A percentile compares a stretch with the other conserved stretches of the same genome.
phyloP scores from a whole-genome alignment of 2,113 vertebrate species.

The Isurus oxyrinchus region DNA sequence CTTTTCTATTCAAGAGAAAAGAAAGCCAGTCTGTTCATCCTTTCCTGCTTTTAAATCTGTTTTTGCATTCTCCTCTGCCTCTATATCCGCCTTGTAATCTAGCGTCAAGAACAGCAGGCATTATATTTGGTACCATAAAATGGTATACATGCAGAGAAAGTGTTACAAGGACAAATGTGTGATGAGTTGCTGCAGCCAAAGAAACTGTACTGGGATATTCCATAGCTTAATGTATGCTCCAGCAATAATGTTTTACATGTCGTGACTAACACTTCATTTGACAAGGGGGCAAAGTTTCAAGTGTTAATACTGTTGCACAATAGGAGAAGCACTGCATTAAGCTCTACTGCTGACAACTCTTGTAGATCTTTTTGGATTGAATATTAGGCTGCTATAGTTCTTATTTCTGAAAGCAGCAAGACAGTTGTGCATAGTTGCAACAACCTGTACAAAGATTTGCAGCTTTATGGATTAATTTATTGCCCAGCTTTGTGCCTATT shows the following conservation, averaged over 20 bases:
- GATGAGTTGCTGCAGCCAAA: background rate
- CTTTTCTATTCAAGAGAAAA: too few species aligned
- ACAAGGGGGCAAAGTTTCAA: background rate
- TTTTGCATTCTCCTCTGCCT: background rate
- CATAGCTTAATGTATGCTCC: background rate
- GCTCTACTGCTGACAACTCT: too few species aligned
- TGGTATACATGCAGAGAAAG: background rate
- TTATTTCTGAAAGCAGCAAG: background rate
- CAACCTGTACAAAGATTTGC: background rate
- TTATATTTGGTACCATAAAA: background rate
- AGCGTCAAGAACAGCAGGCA: background rate
- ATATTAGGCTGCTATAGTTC: background rate
- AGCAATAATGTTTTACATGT: background rate
- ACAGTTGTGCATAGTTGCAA: background rate
- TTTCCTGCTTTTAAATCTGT: too few species aligned
- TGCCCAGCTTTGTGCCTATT: too few species aligned
- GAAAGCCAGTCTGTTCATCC: too few species aligned
- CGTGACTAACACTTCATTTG: too few species aligned
- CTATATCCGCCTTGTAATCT: background rate
- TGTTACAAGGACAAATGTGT: background rate
- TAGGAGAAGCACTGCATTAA: background rate
- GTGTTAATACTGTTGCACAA: background rate
- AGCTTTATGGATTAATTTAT: too few species aligned
- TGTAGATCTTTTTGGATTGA: too few species aligned
- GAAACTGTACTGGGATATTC: background rate